Base-by-base conservation (phyloP, 2,797 vertebrate genomes). In the Bovichtus diacanthus region DNA sequence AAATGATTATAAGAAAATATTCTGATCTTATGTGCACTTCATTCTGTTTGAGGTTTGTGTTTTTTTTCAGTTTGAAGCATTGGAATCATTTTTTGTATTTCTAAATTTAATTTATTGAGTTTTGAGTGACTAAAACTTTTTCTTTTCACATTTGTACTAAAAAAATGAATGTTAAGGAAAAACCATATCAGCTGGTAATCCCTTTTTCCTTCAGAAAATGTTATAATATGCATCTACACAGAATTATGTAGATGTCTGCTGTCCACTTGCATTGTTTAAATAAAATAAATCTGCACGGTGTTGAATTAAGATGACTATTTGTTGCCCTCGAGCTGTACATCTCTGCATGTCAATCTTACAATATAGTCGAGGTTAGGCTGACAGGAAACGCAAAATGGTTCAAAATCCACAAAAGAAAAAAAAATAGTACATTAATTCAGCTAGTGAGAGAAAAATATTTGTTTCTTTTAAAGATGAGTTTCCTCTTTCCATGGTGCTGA, bases 401-500 rank as follows among this genome's bases (percentile, higher is more conserved):
- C 13, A 44, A 70, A 73, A 55, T 7, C 1, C 9, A 47, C 6
- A 47, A 36, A 15, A 61, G 6, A 6, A 41, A 44, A 25, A 55
- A n/a, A 5, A 15, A 9, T 9, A 67, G 4, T 13, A 3, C 13
- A 46, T 64, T 2, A 63, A 47, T 76, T 49, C 0, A 31, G 54
- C 3, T 55, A 9, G 2, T 29, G 18, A 18, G 13, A 23, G 66
- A 3, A 2, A 66, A 2, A 16, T 12, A 18, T 16, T 6, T 6
- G n/a, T 7, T 41, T 19, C 19, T 34, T 55, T 64, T n/a, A n/a
- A 1, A 67, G 78, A 59, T 38, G 11, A 36, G 18, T n/a, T 51
- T 56, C 41, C 84, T 87, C 95, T 95, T 80, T 93, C 95, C 95
- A 68, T 85, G 94, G 93, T 94, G 83, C 94, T 95, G 93, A 95